Conservation (phyloP, 2,797 vertebrate species). For the Coranthus polyacanthus region DNA sequence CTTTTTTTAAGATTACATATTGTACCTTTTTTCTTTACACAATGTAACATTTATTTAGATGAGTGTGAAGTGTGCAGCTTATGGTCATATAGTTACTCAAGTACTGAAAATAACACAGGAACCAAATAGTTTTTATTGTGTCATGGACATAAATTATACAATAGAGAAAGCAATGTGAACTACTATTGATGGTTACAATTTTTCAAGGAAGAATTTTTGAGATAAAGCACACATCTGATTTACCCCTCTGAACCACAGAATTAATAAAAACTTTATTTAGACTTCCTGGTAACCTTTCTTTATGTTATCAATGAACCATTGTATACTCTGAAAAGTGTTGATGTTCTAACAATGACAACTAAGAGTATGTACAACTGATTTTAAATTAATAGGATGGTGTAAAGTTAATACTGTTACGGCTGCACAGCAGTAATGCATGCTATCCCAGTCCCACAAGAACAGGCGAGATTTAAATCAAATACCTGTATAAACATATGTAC, state of each 20-base stretch:
- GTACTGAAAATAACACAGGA: neutral
- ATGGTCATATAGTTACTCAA: neutral
- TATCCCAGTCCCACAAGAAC: neutral
- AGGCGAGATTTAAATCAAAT: conserved; percentile 6
- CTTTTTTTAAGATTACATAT: no score
- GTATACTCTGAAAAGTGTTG: neutral
- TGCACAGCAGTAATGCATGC: neutral
- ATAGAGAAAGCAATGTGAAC: neutral
- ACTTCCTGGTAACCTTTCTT: neutral
- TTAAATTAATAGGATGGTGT: conserved; percentile 9
- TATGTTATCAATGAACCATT: neutral
- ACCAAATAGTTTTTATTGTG: conserved; percentile 28
- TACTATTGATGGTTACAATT: conserved; percentile 9
- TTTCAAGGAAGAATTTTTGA: neutral
- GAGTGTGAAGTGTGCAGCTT: no score
- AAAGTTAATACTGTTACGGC: conserved; percentile 13
- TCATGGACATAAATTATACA: conserved; percentile 15
- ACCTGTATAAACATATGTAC: conserved; percentile 21
- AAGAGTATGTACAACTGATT: neutral
- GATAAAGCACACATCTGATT: neutral
- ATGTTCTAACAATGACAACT: conserved; percentile 7
- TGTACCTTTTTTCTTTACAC: no score
- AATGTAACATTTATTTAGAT: no score
- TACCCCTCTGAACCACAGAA: conserved; percentile 2
- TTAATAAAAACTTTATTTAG: neutral